Evolutionary conservation across 2,888 invertebrate species (phyloP).

Genomic region (Platycnemis pennipes): DNA sequence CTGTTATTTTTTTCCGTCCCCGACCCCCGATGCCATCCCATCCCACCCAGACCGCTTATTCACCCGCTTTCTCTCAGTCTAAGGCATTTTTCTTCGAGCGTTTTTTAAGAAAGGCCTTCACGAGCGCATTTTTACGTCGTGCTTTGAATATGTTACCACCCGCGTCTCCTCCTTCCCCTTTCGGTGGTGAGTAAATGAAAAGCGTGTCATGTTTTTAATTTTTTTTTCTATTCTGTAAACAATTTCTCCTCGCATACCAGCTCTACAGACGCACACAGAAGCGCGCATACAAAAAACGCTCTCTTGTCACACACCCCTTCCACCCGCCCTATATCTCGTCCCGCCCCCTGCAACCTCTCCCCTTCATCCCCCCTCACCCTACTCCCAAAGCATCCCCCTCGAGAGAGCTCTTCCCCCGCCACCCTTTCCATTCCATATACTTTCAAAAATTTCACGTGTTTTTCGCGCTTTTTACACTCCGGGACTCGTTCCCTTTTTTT

Average conservation of each 20-base stretch:
- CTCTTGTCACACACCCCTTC: background rate
- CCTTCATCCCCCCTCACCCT: background rate
- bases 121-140: background rate
- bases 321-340: background rate
- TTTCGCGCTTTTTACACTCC: background rate
- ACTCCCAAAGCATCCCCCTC: background rate
- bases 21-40: background rate
- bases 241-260: background rate
- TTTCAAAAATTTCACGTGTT: conserved; percentile 11
- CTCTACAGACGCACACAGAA: background rate
- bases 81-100: background rate
- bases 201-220: background rate
- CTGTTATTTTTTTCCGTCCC: background rate
- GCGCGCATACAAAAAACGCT: background rate
- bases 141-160: background rate
- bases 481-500: background rate
- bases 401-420: background rate
- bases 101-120: background rate
- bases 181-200: background rate
- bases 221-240: conserved; percentile 14
- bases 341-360: background rate
- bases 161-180: background rate
- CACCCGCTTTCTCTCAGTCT: background rate
- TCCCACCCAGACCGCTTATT: background rate
- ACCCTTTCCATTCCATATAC: background rate